phyloP scores from a whole-genome alignment of 2,888 invertebrate genomes.

The Tenodera sinensis region DNA sequence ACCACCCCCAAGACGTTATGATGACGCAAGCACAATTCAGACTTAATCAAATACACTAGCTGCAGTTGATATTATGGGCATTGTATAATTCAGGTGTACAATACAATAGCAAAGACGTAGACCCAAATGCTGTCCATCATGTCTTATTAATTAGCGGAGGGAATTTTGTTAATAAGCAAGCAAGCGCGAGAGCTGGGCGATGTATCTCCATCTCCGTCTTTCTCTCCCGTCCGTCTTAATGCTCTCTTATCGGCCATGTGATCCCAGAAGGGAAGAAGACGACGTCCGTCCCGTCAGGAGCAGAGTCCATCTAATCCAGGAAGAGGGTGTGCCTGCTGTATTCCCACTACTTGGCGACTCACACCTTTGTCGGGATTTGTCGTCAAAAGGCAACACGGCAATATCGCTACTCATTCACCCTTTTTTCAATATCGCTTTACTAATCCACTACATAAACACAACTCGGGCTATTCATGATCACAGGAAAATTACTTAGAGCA shows the following conservation, averaged over 20 bases:
- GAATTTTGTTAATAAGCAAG: slow-evolving; percentile 18
- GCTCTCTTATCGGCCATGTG: slow-evolving; percentile 9
- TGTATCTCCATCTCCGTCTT: not conserved
- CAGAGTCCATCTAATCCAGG: slow-evolving; percentile 2
- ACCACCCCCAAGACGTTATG: slow-evolving; percentile 17
- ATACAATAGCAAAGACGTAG: slow-evolving; percentile 15
- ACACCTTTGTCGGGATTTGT: too few relatives aligned
- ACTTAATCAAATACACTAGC: slow-evolving; percentile 17
- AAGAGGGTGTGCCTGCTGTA: not conserved
- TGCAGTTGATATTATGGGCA: slow-evolving; percentile 17
- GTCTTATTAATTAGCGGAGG: slow-evolving; percentile 16
- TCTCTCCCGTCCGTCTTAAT: not conserved
- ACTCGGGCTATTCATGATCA: too few relatives aligned
- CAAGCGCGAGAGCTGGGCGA: not conserved
- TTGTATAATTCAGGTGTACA: slow-evolving; percentile 12
- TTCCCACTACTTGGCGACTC: not conserved
- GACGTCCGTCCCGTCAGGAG: slow-evolving; percentile 2
- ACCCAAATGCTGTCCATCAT: slow-evolving; percentile 13
- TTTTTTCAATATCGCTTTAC: too few relatives aligned
- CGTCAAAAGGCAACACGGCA: too few relatives aligned
- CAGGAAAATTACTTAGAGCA: too few relatives aligned
- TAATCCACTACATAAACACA: too few relatives aligned
- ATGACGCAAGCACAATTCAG: slow-evolving; percentile 18
- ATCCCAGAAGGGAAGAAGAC: slow-evolving; percentile 2
- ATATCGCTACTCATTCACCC: too few relatives aligned